Evolutionary conservation across 2,888 invertebrate species (phyloP), one percentile per base, ranked within the genome.

Genomic region (Lithophane leautieri): DNA sequence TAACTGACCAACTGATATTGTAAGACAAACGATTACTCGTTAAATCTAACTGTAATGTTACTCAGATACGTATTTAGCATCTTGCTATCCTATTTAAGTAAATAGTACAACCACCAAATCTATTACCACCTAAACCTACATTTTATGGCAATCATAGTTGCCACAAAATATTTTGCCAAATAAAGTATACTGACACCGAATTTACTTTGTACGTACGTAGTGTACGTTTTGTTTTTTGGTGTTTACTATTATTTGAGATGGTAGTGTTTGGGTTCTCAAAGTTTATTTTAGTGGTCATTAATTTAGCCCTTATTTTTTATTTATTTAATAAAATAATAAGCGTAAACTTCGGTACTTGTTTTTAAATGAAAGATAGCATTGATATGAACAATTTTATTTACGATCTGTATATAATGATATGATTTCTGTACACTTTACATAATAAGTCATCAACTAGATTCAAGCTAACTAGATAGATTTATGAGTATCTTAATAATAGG

Each of bases 331-430:
- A 68, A 73, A 14, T 4, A 4, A n/a, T 63, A n/a, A 16, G 8
- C 22, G 12, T 50, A 7, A 52, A 67, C 8, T 42, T 69, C 12
- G 69, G 52, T 72, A 54, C 81, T 73, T 83, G 73, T 58, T 70
- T 78, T 76, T 50, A 73, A 92, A 91, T 91, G 73, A 93, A 93
- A 93, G 79, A 83, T 75, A 19, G 62, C 60, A 65, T 92, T 93
- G 95, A 96, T 96, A 96, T 95, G 95, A 96, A 96, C 95, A 95
- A 94, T 96, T 96, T 96, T 96, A 95, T 96, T 95, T 94, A 95
- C 95, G 94, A 94, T 96, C 95, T 95, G 94, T 95, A 95, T 94
- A 88, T 88, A 92, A 94, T 96, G 96, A 96, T 96, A 96, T 96
- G 96, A 95, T 96, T 96, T 96, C 96, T 96, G 96, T 96, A 96